phyloP scores from a whole-genome alignment of 2,113 vertebrate species.

The Circaetus gallicus region DNA sequence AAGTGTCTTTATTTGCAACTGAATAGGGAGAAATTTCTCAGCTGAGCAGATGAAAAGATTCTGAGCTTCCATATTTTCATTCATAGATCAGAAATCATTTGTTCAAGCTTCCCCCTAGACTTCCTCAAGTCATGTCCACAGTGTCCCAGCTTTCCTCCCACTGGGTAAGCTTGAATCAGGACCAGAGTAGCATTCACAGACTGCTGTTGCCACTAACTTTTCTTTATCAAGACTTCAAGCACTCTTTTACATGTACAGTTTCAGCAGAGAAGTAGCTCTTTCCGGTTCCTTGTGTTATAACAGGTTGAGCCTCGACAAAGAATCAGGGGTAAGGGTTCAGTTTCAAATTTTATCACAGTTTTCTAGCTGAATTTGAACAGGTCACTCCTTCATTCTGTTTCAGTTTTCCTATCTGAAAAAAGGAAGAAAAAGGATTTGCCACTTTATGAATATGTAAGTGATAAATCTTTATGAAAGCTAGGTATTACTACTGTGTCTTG shows the following conservation, averaged over 20 bases:
- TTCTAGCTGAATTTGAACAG: neutral
- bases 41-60: neutral
- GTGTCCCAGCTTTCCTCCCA: neutral
- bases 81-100: neutral
- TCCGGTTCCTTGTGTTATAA: neutral
- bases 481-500: neutral
- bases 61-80: neutral
- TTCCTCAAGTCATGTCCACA: neutral
- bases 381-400: neutral
- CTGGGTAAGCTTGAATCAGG: neutral
- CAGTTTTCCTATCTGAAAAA: neutral
- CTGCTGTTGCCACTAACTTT: neutral
- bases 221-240: conserved; percentile 1
- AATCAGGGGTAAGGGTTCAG: neutral
- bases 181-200: neutral
- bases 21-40: neutral
- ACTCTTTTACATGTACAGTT: neutral
- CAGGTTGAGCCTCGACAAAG: neutral
- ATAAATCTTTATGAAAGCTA: neutral
- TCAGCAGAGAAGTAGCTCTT: neutral
- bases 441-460: neutral
- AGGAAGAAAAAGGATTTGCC: neutral
- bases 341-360: neutral
- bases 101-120: neutral
- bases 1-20: neutral